Conservation (phyloP, 2,797 vertebrate species). For the Channallabes apus region DNA sequence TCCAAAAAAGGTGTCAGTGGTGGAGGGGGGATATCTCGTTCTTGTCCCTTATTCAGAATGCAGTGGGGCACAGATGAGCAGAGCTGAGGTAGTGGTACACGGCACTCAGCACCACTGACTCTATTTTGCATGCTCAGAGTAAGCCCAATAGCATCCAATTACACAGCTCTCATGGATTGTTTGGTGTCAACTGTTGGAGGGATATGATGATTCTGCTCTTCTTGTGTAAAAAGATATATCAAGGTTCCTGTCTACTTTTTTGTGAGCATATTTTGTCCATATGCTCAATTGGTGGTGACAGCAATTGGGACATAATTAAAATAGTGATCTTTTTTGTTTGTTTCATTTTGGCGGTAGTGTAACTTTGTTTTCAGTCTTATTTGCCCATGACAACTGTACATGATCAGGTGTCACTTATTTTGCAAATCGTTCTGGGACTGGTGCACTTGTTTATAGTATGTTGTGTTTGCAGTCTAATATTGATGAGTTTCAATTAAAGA, state of each 20-base stretch:
- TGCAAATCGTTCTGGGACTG: constrained; percentile 42
- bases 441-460: constrained; percentile 8
- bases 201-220: constrained; percentile 72
- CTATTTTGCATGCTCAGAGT: constrained; percentile 72
- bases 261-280: constrained; percentile 37
- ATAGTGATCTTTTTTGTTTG: background rate
- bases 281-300: constrained; percentile 44
- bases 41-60: constrained; percentile 64
- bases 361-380: background rate
- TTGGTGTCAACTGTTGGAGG: constrained; percentile 68
- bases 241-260: constrained; percentile 56
- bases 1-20: constrained; percentile 73
- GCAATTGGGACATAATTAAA: constrained; percentile 50
- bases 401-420: constrained; percentile 2
- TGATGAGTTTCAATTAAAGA: constrained; percentile 9
- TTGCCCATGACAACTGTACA: background rate
- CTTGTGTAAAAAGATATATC: constrained; percentile 72
- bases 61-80: constrained; percentile 51
- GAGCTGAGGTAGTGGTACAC: constrained; percentile 42
- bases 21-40: constrained; percentile 60
- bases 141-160: constrained; percentile 74
- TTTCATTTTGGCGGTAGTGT: constrained; percentile 33
- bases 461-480: background rate
- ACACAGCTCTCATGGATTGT: constrained; percentile 73
- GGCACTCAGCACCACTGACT: constrained; percentile 54